Base-by-base conservation (phyloP, 2,797 vertebrate genomes). In the Scyliorhinus canicula region DNA sequence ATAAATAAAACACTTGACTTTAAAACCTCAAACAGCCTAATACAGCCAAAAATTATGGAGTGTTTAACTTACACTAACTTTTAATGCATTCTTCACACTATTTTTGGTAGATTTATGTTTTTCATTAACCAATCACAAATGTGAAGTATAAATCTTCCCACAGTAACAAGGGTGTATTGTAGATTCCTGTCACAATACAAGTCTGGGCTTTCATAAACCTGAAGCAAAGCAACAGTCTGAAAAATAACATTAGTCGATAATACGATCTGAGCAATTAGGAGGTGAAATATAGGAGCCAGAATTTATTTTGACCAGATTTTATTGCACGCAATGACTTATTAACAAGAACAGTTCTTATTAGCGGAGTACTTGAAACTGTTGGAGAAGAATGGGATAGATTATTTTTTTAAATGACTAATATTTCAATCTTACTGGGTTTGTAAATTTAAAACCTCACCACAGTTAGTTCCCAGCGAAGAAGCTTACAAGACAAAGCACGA, bases 41-140 rank as follows among this genome's bases (percentile, higher is more conserved):
- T 94, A 71, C 93, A 94, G 63, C 26, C 93, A 69, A 69, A 52
- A 94, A 74, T 94, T 94, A 94, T 94, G 93, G 93, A 16, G 67
- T 94, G 93, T 94, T 94, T 94, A 94, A 94, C 93, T 94, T 94
- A n/a, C 44, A 74, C 93, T 69, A 94, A 94, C 93, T 69, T 94
- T 94, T 94, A 74, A 71, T 71, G 65, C 65, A 71, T 71, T 94
- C 65, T 94, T 94, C 93, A 94, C 93, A 94, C 93, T 94, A 69
- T 94, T 93, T 93, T 94, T 52, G 28, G 67, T 71, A 50, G 67
- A 94, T 94, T 71, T 94, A 94, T 94, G 93, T 94, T 94, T 94
- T 94, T 69, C 93, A 71, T 94, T 94, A 94, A 71, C 67, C 67
- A 94, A 94, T 94, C 93, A 94, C 93, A 94, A 94, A 94, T 71